These are phyloP conservation scores for Ctenochaetus hawaiiensis DNA, from an alignment of 2,797 vertebrate genomes.

Conservation along the genomic window DNA sequence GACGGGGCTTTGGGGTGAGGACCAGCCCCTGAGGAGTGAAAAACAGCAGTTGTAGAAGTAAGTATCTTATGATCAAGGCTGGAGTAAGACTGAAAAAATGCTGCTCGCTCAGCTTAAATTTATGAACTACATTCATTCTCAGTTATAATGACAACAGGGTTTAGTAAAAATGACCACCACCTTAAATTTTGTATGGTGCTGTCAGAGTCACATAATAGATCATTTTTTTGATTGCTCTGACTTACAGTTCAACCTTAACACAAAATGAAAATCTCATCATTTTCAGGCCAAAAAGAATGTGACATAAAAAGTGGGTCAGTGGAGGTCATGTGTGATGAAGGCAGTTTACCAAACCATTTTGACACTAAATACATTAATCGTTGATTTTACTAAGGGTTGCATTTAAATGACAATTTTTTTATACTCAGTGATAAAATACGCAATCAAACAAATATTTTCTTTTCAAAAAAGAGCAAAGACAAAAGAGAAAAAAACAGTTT, in stretches of 20 bases:
- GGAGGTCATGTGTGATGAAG: neutral
- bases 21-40: constrained; percentile 82
- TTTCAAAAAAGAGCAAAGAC: too few relatives aligned
- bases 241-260: neutral
- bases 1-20: constrained; percentile 90
- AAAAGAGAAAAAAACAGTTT: too few relatives aligned
- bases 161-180: neutral
- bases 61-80: too few relatives aligned
- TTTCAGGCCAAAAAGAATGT: neutral
- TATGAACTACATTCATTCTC: neutral
- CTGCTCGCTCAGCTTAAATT: neutral
- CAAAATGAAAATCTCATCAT: neutral
- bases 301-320: neutral
- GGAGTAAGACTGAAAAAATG: neutral
- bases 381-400: neutral
- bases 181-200: neutral
- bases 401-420: neutral
- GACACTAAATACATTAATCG: neutral
- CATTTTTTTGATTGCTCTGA: neutral
- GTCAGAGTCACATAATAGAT: neutral
- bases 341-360: neutral
- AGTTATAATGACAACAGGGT: neutral
- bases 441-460: too few relatives aligned
- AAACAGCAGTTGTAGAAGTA: neutral
- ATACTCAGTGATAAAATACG: too few relatives aligned